Conservation (phyloP, 1,140 invertebrate genomes). For the Lithobius niger region DNA sequence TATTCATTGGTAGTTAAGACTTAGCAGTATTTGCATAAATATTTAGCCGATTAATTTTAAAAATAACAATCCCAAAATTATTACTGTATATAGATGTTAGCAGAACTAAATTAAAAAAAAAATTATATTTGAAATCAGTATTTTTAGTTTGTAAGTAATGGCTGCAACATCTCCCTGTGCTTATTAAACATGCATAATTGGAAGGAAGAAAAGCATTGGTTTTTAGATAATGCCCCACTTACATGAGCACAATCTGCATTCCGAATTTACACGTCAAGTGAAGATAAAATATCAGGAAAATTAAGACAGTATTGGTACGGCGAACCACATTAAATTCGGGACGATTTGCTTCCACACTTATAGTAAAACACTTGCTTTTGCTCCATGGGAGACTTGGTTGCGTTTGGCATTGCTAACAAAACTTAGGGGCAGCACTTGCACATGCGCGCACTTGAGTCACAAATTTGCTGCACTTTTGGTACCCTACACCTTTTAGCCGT, state of each 20-base stretch:
- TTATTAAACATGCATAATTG: too few relatives aligned
- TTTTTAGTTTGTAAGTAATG: neutral
- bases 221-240: too few relatives aligned
- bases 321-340: too few relatives aligned
- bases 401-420: neutral
- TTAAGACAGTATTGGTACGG: too few relatives aligned
- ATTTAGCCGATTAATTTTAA: neutral
- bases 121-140: neutral
- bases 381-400: neutral
- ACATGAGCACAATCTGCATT: too few relatives aligned
- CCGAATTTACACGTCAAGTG: too few relatives aligned
- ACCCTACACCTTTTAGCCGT: neutral
- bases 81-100: too few relatives aligned
- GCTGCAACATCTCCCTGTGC: too few relatives aligned
- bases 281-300: too few relatives aligned
- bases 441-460: neutral
- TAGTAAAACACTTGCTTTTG: neutral
- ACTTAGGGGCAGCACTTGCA: neutral
- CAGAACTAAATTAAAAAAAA: neutral
- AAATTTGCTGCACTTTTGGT: neutral
- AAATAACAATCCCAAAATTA: too few relatives aligned
- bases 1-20: neutral
- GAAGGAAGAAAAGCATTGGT: too few relatives aligned
- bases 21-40: neutral
- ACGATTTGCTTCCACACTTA: neutral